phyloP scores from a whole-genome alignment of 2,113 vertebrate genomes.

The Dasypus novemcinctus region DNA sequence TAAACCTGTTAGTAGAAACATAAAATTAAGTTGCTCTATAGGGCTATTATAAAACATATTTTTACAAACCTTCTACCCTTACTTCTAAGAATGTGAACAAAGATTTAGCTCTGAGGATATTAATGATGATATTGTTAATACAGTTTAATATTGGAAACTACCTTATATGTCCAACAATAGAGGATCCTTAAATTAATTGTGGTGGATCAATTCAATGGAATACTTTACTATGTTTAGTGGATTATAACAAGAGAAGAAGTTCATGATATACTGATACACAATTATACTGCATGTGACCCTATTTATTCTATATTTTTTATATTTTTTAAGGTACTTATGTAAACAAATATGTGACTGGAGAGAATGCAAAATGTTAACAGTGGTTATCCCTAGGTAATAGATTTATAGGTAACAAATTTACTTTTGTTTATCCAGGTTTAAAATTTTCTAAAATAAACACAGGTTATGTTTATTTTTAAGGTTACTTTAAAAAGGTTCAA shows the following conservation, averaged over 20 bases:
- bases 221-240: neutral
- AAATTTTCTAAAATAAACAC: constrained; percentile 42
- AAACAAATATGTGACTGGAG: neutral
- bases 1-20: neutral
- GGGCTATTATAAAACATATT: neutral
- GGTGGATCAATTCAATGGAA: neutral
- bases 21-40: neutral
- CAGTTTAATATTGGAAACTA: neutral
- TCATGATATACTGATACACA: neutral
- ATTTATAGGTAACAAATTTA: neutral
- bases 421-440: neutral
- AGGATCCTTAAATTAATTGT: neutral
- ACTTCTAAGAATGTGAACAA: neutral
- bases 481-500: constrained; percentile 1
- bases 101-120: neutral
- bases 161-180: neutral
- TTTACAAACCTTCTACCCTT: neutral
- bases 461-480: neutral
- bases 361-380: neutral
- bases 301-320: neutral
- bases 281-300: neutral
- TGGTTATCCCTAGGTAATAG: neutral
- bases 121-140: neutral
- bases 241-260: neutral
- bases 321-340: neutral